Conservation (phyloP, 2,113 vertebrate genomes). For the Camelus bactrianus region DNA sequence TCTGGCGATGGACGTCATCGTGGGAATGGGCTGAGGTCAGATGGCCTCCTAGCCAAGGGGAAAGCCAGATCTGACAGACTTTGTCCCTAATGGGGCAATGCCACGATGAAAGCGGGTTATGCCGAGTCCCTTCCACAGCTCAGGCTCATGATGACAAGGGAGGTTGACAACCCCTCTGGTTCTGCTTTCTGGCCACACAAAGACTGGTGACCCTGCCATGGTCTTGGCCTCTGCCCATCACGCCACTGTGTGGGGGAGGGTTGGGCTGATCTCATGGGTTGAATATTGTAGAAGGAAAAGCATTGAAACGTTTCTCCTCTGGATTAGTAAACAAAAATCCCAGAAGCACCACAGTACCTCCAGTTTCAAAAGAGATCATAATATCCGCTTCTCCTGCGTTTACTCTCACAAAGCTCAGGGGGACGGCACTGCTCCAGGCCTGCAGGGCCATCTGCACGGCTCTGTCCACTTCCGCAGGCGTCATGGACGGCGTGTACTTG, state of each 20-base stretch:
- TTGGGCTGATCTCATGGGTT: neutral
- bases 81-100: neutral
- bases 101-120: neutral
- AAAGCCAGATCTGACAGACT: neutral
- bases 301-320: neutral
- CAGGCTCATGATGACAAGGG: neutral
- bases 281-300: neutral
- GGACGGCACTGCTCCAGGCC: constrained; percentile 74
- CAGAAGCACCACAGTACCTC: constrained; percentile 64
- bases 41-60: neutral
- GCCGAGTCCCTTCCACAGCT: no score
- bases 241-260: rapidly evolving
- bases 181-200: neutral
- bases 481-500: constrained; percentile 78
- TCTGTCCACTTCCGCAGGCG: constrained; percentile 58
- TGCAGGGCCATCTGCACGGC: constrained; percentile 72
- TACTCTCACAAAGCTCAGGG: constrained; percentile 73
- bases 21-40: neutral
- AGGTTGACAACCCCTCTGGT: neutral
- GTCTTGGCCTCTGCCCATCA: neutral
- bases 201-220: rapidly evolving
- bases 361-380: constrained; percentile 77
- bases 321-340: neutral
- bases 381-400: constrained; percentile 77
- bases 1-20: rapidly evolving